Evolutionary conservation across 2,888 invertebrate genomes (phyloP), one percentile per base, ranked within the genome.

Genomic region (Pachydiplax longipennis): DNA sequence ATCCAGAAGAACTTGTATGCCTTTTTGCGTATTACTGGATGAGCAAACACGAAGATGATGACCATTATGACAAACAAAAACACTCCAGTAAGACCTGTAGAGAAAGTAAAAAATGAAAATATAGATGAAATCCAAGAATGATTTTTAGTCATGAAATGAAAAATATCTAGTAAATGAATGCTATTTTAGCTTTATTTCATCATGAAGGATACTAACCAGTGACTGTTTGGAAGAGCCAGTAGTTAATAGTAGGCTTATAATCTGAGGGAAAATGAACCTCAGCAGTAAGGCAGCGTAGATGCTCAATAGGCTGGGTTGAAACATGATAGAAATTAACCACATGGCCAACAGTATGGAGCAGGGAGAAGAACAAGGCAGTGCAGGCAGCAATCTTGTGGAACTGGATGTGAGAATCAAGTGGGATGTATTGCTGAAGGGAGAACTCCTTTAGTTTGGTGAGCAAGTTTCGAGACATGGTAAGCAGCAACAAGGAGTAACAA

Each of bases 241-340:
- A 99, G 0, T 97, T 97, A 92, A 99, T 98, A 15, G 98, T 98
- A 0, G 99, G 98, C 93, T 98, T 97, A 93, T 98, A 98, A 94
- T 99, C 99, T 0, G 98, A 98, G 0, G 98, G 97, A 93, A 99
- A 99, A 92, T 98, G 97, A 13, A 99, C 97, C 94, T 99, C 99
- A 92, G 97, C 97, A 1, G 99, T 99, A 10, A 99, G 95, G 93
- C 99, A 99, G 58, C 97, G 96, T 2, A 99, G 94, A 94, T 99
- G 98, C 93, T 98, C 98, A 1, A 98, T 95, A 0, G 99, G 98
- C 93, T 99, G 99, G 0, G 99, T 99, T 6, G 98, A 98, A 0
- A 99, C 98, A 93, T 99, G 99, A 94, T 99, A 99, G 94, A 99
- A 99, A 94, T 99, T 99, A 58, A 99, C 98, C 93, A 99, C 97